These are phyloP conservation scores for Hippocampus guttulatus DNA, from an alignment of 2,113 vertebrate species.

Conservation along the genomic window DNA sequence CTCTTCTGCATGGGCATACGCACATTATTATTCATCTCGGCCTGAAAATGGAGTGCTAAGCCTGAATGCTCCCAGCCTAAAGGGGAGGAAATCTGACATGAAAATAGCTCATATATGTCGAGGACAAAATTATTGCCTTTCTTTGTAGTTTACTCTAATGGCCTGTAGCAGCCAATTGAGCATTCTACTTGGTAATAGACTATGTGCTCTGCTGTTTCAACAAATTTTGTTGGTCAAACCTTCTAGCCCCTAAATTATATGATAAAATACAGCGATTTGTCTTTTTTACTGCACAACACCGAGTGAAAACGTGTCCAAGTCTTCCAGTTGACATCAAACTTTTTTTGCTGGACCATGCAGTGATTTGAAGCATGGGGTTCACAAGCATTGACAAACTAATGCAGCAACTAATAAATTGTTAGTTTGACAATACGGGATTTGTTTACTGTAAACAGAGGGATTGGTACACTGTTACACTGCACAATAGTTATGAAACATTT, in stretches of 20 bases:
- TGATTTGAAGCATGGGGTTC: background rate
- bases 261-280: conserved; percentile 35
- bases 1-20: conserved; percentile 10
- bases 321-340: background rate
- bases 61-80: conserved; percentile 42
- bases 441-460: too few relatives aligned
- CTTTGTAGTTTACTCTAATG: conserved; percentile 35
- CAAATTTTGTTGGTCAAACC: conserved; percentile 35
- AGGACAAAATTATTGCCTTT: conserved; percentile 40
- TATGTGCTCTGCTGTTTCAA: conserved; percentile 33
- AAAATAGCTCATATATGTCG: conserved; percentile 44
- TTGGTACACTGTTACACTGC: too few relatives aligned
- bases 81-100: conserved; percentile 48
- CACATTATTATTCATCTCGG: conserved; percentile 43
- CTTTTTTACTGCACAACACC: conserved; percentile 30
- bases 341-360: background rate
- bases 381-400: background rate
- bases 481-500: background rate
- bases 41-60: conserved; percentile 38
- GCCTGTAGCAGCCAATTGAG: conserved; percentile 38
- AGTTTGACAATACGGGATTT: too few relatives aligned
- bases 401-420: too few relatives aligned
- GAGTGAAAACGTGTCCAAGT: conserved; percentile 8
- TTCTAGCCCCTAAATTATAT: conserved; percentile 21
- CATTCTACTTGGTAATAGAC: conserved; percentile 25